A percentile compares a stretch with the other conserved stretches of the same genome.
These are phyloP conservation scores for Pitta sordida DNA, from an alignment of 2,113 vertebrate species.

Conservation along the genomic window DNA sequence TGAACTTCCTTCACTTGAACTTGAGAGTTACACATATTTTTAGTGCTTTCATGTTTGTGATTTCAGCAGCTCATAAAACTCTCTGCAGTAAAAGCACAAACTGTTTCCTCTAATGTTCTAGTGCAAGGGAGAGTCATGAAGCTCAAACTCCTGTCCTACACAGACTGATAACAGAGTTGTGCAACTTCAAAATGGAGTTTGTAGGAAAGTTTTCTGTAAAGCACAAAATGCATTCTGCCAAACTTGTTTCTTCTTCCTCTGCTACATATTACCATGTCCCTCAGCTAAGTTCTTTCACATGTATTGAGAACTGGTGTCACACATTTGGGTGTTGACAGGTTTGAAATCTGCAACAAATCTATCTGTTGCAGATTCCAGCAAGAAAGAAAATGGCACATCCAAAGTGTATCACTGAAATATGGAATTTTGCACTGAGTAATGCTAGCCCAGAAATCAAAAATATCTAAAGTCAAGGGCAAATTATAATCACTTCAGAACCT, in stretches of 20 bases:
- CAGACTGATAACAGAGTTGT: conserved; percentile 9
- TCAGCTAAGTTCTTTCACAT: conserved; percentile 34
- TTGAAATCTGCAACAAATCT: conserved; percentile 29
- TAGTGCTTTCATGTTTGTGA: neutral
- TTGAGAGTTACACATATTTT: neutral
- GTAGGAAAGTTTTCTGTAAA: neutral
- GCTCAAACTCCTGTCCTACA: neutral
- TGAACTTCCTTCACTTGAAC: neutral
- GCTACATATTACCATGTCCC: neutral
- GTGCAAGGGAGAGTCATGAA: neutral
- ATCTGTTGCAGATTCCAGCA: neutral
- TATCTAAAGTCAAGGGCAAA: neutral
- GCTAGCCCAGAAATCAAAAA: neutral
- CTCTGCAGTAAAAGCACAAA: neutral
- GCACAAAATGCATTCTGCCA: neutral
- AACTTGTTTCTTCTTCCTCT: neutral
- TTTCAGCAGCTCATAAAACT: neutral
- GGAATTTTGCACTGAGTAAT: neutral
- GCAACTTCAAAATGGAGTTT: conserved; percentile 23
- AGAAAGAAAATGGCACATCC: neutral
- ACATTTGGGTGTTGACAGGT: conserved; percentile 42
- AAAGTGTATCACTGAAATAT: neutral
- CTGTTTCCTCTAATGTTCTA: neutral
- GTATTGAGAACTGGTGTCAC: conserved; percentile 33
- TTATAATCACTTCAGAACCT: neutral